Percentiles rank a stretch among this genome's conserved stretches.
Conservation (phyloP, 2,797 vertebrate species). For the Myiothlypis chrysogaster region DNA sequence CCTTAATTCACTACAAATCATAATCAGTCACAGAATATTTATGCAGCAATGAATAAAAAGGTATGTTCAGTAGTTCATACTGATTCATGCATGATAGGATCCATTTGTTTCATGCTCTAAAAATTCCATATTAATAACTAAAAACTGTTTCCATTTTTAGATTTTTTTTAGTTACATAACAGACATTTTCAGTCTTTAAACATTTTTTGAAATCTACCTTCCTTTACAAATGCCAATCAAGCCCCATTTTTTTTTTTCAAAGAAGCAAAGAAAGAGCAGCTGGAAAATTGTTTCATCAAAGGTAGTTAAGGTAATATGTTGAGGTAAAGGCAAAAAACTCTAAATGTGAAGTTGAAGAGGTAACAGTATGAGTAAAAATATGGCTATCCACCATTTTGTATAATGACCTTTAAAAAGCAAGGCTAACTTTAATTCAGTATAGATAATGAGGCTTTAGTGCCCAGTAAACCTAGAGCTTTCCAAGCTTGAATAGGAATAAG, state of each 20-base stretch:
- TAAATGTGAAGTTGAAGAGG: not conserved
- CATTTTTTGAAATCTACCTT: constrained; percentile 56
- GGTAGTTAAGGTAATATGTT: not conserved
- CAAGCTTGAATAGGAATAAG: not conserved
- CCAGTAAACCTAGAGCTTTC: not conserved
- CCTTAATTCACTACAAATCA: constrained; percentile 27
- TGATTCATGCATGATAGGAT: constrained; percentile 72
- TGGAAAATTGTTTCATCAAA: constrained; percentile 20
- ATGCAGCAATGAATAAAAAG: constrained; percentile 64
- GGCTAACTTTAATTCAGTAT: not conserved
- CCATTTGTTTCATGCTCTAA: constrained; percentile 76
- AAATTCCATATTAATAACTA: constrained; percentile 75
- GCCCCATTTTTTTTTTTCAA: not conserved
- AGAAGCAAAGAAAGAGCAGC: constrained; percentile 18
- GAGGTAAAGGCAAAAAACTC: constrained; percentile 8
- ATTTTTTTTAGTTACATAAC: constrained; percentile 67
- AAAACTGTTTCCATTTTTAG: constrained; percentile 73
- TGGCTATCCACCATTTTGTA: not conserved
- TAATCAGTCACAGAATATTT: constrained; percentile 54
- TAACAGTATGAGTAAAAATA: not conserved
- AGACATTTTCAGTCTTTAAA: constrained; percentile 58
- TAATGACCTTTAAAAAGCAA: not conserved
- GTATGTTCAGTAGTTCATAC: constrained; percentile 66
- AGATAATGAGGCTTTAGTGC: not conserved
- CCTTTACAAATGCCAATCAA: constrained; percentile 51